These are phyloP conservation scores for Sylvilagus floridanus DNA, from an alignment of 2,797 vertebrate genomes.

Conservation along the genomic window DNA sequence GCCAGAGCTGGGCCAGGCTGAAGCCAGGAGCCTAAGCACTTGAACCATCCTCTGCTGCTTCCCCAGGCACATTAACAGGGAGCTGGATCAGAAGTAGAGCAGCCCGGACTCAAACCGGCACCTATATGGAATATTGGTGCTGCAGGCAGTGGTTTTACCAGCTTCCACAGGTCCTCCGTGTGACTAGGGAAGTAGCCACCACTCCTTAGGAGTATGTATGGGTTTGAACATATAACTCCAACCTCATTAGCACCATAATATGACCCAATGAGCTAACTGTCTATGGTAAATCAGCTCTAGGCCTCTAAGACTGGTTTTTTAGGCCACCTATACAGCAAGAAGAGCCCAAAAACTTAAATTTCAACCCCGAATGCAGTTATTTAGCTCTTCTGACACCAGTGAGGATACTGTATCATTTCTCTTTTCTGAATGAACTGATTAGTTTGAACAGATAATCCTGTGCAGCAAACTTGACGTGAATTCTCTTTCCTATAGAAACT, in stretches of 20 bases:
- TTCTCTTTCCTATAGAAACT: constrained; percentile 48
- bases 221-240: background rate
- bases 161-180: background rate
- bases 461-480: constrained; percentile 11
- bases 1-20: too few species aligned
- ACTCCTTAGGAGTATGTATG: background rate
- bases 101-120: too few species aligned
- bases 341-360: constrained; percentile 35
- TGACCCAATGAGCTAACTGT: background rate
- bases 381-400: constrained; percentile 21
- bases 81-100: too few species aligned
- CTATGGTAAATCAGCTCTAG: background rate
- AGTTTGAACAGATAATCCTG: constrained; percentile 38
- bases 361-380: background rate
- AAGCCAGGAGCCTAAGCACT: too few species aligned
- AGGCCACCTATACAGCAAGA: constrained; percentile 23
- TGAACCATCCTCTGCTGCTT: too few species aligned
- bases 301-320: constrained; percentile 27
- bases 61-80: too few species aligned
- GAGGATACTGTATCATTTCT: constrained; percentile 45
- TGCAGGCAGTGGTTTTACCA: too few species aligned
- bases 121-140: too few species aligned
- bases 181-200: background rate
- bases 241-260: background rate
- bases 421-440: constrained; percentile 56